Evolutionary conservation across 2,113 vertebrate genomes (phyloP).

Genomic region (Cottus gobio): DNA sequence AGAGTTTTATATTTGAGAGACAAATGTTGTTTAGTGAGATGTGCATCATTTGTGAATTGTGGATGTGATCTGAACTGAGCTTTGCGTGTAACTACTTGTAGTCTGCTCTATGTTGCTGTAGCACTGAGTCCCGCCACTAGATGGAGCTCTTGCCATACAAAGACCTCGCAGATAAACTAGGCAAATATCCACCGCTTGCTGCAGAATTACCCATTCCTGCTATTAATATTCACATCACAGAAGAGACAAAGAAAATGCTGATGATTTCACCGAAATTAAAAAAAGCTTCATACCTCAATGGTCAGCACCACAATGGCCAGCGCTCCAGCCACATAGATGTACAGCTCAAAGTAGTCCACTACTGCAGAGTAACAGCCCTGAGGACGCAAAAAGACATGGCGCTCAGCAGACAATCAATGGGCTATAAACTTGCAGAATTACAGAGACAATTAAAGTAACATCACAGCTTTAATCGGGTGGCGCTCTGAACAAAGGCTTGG

Average conservation of each 20-base stretch:
- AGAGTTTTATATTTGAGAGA: not conserved
- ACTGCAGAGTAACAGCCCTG: conserved; percentile 95
- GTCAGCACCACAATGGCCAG: conserved; percentile 93
- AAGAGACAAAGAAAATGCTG: not conserved
- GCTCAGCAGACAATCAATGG: conserved; percentile 49
- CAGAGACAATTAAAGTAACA: conserved; percentile 62
- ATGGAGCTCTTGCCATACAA: conserved; percentile 50
- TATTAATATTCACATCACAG: conserved; percentile 12
- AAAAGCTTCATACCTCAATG: conserved; percentile 87
- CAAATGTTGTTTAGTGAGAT: not conserved
- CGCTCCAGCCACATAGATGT: conserved; percentile 94
- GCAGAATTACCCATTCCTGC: conserved; percentile 11
- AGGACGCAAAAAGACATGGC: conserved; percentile 46
- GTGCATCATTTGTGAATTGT: not conserved
- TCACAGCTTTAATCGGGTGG: conserved; percentile 59
- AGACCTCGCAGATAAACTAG: not conserved
- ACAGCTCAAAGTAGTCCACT: conserved; percentile 92
- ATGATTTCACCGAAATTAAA: conserved; percentile 6
- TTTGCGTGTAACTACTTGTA: not conserved
- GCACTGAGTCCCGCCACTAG: conserved; percentile 57
- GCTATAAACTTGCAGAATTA: conserved; percentile 54
- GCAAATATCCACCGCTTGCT: not conserved
- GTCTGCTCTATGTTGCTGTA: conserved; percentile 7
- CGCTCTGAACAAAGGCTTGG: conserved; percentile 63
- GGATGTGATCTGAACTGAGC: not conserved